phyloP scores from a whole-genome alignment of 2,113 vertebrate genomes.

The Ivindomyrus marchei region DNA sequence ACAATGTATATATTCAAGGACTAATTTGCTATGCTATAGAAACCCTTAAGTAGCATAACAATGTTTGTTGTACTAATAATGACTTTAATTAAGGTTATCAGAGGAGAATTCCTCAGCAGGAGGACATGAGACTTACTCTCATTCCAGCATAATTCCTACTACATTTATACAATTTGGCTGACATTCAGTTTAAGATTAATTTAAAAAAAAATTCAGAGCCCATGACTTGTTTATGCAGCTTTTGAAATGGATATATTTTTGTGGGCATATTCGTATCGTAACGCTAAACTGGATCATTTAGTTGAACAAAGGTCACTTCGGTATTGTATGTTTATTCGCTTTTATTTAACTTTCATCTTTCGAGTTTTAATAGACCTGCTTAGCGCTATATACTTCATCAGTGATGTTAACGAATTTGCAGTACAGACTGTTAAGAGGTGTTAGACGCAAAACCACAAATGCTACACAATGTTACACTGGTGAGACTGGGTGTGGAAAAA shows the following conservation, averaged over 20 bases:
- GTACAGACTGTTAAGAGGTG: not conserved
- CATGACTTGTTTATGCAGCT: not conserved
- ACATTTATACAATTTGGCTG: not conserved
- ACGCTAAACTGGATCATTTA: not conserved
- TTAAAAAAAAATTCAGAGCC: not conserved
- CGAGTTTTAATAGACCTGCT: not conserved
- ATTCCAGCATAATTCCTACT: not conserved
- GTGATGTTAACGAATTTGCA: not conserved
- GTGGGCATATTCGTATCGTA: not conserved
- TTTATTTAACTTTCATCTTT: not conserved
- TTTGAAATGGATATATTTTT: not conserved
- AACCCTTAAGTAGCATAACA: constrained; percentile 24
- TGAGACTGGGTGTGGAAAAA: not conserved
- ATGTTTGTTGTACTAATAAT: constrained; percentile 33
- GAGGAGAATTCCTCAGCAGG: constrained; percentile 10
- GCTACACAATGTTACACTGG: not conserved
- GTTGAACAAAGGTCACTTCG: not conserved
- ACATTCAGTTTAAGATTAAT: constrained; percentile 8
- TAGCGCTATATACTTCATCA: not conserved
- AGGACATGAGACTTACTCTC: not conserved
- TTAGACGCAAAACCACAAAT: not conserved
- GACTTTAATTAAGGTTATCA: constrained; percentile 24
- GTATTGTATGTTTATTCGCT: not conserved
- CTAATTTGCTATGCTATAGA: constrained; percentile 35
- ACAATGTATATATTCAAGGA: constrained; percentile 22